Conservation (phyloP, 1,140 invertebrate species). For the Alviniconcha marisindica region DNA sequence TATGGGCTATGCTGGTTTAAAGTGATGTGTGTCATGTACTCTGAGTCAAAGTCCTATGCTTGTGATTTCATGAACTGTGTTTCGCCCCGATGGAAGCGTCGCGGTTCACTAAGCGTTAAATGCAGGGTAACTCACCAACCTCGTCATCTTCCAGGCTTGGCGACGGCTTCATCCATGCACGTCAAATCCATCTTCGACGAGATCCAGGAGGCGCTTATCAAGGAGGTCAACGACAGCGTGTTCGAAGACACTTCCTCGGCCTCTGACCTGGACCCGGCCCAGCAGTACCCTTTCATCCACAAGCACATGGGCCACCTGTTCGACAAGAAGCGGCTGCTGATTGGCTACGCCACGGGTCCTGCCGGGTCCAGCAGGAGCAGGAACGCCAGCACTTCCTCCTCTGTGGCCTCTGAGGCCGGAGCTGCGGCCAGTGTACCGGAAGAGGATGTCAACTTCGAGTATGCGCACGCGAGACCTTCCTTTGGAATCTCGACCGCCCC, state of each 20-base stretch:
- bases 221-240: conserved; percentile 51
- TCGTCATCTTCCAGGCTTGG: conserved; percentile 24
- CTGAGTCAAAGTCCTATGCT: no score
- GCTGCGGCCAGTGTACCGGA: conserved; percentile 42
- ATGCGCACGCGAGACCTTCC: neutral
- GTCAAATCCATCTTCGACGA: conserved; percentile 67
- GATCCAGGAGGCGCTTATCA: conserved; percentile 62
- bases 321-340: conserved; percentile 59
- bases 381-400: conserved; percentile 42
- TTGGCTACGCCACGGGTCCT: conserved; percentile 43
- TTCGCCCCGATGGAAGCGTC: no score
- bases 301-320: conserved; percentile 50
- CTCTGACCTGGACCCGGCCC: conserved; percentile 26
- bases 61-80: no score
- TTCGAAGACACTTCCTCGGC: conserved; percentile 40
- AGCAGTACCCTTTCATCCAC: conserved; percentile 46
- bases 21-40: no score
- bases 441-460: neutral
- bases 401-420: conserved; percentile 55
- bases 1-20: no score
- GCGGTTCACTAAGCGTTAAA: no score
- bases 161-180: conserved; percentile 31
- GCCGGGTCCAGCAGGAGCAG: neutral
- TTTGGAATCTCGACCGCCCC: neutral
- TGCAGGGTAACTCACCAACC: no score